Evolutionary conservation across 2,113 vertebrate species (phyloP).

Genomic region (Pangasianodon hypophthalmus): DNA sequence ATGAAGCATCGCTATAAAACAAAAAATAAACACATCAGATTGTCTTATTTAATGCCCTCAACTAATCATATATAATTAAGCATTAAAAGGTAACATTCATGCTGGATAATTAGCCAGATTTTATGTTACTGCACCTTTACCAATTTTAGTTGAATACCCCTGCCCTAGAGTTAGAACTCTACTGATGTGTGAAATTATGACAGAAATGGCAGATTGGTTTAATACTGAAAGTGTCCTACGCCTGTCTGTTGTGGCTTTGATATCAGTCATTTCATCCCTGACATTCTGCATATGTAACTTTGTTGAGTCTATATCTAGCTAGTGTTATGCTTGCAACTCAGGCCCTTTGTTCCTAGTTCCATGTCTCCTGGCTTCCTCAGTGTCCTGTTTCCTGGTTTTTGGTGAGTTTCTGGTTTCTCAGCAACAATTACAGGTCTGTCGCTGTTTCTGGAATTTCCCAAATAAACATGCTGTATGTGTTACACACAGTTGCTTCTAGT

Average conservation of each 20-base stretch:
- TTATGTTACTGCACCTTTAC: neutral
- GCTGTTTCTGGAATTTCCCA: slow-evolving; percentile 16
- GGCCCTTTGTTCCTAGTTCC: neutral
- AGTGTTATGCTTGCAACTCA: neutral
- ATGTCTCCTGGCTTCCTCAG: neutral
- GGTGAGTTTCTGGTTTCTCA: slow-evolving; percentile 2
- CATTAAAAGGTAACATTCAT: neutral
- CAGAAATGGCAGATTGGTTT: neutral
- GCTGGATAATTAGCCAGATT: neutral
- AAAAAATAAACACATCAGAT: neutral
- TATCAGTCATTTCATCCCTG: neutral
- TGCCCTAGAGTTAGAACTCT: neutral
- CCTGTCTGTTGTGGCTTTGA: neutral
- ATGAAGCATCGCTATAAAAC: neutral
- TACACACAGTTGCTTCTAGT: slow-evolving; percentile 11
- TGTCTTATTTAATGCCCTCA: neutral
- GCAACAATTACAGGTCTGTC: neutral
- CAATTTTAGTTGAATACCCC: neutral
- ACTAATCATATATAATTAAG: neutral
- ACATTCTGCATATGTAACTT: neutral
- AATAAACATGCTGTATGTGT: neutral
- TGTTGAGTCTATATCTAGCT: neutral
- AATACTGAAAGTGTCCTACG: neutral
- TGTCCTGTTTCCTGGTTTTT: neutral
- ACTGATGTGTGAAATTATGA: neutral